Evolutionary conservation across 1,140 invertebrate genomes (phyloP).

Genomic region (Myzus persicae): DNA sequence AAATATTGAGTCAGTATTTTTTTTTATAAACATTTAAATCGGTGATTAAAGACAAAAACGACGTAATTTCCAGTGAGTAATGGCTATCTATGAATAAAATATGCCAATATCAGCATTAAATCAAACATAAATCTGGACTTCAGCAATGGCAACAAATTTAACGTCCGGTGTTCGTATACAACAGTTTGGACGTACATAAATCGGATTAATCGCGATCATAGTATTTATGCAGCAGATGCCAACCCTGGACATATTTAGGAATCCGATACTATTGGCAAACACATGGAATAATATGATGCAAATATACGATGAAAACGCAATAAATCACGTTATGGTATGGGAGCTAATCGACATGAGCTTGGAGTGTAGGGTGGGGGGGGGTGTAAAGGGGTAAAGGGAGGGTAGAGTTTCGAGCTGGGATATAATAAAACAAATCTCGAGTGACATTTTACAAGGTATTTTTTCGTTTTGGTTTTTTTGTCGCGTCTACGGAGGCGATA

Average conservation of each 20-base stretch:
- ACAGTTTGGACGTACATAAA: background rate
- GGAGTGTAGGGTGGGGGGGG: no score
- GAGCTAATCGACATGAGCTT: background rate
- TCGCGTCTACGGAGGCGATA: background rate
- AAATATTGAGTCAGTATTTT: no score
- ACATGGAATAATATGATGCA: background rate
- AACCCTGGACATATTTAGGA: background rate
- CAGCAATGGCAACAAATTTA: background rate
- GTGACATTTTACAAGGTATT: conserved; percentile 42
- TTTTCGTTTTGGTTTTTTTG: background rate
- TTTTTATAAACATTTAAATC: background rate
- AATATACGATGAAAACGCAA: background rate
- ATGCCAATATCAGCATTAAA: background rate
- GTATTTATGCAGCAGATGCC: conserved; percentile 13
- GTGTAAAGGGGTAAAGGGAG: no score
- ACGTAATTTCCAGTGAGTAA: background rate
- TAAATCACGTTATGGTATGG: conserved; percentile 31
- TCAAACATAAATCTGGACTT: background rate
- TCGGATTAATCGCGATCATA: background rate
- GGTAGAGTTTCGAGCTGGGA: background rate
- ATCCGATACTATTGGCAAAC: conserved; percentile 11
- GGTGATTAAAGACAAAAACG: background rate
- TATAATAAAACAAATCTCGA: conserved; percentile 25
- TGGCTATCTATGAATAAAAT: background rate
- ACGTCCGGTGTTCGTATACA: background rate